Evolutionary conservation across 2,113 vertebrate species (phyloP), one percentile per base, ranked within the genome.

Genomic region (Catharus fuscescens): DNA sequence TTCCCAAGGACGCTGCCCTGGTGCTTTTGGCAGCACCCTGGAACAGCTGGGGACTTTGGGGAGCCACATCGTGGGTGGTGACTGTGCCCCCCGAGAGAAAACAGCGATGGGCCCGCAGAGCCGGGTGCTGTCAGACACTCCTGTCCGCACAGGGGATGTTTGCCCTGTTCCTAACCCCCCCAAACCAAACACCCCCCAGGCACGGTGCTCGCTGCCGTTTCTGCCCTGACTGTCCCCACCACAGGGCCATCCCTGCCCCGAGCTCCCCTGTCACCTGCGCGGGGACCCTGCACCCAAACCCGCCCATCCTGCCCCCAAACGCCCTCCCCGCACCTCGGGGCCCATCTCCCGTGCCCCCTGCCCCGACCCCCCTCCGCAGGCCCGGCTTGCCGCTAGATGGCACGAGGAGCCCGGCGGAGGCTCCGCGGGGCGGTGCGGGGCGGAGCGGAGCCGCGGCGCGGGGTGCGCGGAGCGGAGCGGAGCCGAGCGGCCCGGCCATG

Each of bases 381-480:
- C 14, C 45, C 50, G 50, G 50, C 26, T 17, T 9, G 57, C 92
- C 92, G 73, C 88, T 81, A 94, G 93, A n/a, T 92, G 93, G 92
- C 92, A 65, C 13, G 14, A 25, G 18, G 92, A 23, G 44, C 52
- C 19, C 88, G 60, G 88, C 92, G 88, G 88, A 69, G 83, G 25
- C 69, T 78, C 69, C 47, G 87, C 92, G 92, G 88, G 42, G 81
- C 69, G 69, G 91, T 20, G 90, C 90, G 90, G 80, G 29, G 82
- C 70, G 80, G 67, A 52, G 91, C 70, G 86, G 92, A 45, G 81
- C 81, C 45, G 44, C 31, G 45, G 25, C 52, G 92, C 87, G 82
- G 87, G 81, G 81, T 76, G 80, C 61, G 89, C 82, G 67, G 67
- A n/a, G 77, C 73, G 45, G 8, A 26, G 48, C 48, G 48, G 8